Evolutionary conservation across 2,888 invertebrate species (phyloP), one percentile per base, ranked within the genome.

Genomic region (Sinodicranocentrus sp.): DNA sequence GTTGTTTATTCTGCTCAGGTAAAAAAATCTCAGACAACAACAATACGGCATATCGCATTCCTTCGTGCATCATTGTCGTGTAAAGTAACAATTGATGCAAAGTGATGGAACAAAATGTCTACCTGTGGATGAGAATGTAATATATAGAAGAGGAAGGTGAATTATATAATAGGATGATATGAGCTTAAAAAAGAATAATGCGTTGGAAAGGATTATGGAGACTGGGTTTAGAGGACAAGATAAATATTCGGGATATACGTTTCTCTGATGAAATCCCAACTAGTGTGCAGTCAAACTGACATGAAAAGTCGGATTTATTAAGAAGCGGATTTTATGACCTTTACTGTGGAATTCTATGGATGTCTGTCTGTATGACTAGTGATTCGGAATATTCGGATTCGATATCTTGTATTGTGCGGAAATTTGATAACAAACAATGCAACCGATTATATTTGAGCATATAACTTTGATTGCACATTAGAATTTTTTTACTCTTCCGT

Each of bases 161-260:
- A 10, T 43, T 19, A 33, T 21, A 54, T 54, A 21, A 8, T 19
- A 26, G n/a, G 8, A 2, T 1, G 2, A 23, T 21, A 21, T 2
- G 10, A 57, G 17, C 28, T 26, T 28, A 54, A 57, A 25, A 57
- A 59, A 43, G 59, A 23, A 23, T 57, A 43, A 21, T 59, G 8
- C 48, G 72, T 2, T 68, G 39, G 43, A 19, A 26, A 61, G 57
- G 3, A 39, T 3, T 10, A 57, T 5, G 44, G 48, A 68, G 70
- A 71, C 23, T 23, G 25, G 68, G 17, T 25, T 6, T 6, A 70
- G 8, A 63, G 8, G 19, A 63, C 61, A 73, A 73, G 73, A 63
- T 63, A 73, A 73, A 73, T 63, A 73, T 48, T 73, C 73, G 59
- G 48, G 44, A 63, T 43, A 43, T 17, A 3, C 13, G 21, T 44